Base-by-base conservation (phyloP, 2,797 vertebrate genomes). In the Choloepus didactylus region DNA sequence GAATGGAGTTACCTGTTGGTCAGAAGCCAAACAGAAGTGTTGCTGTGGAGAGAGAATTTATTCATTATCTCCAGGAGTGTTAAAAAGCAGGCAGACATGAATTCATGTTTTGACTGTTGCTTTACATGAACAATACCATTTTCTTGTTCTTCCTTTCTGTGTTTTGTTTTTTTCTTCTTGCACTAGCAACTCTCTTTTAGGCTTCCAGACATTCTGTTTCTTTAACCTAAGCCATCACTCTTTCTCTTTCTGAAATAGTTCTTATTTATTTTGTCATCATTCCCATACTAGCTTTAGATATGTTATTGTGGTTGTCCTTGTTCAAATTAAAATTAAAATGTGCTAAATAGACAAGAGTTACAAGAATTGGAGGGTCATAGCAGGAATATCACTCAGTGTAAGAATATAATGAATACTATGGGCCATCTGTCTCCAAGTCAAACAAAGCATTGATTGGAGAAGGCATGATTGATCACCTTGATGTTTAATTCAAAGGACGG, bases 1-100 rank as follows among this genome's bases (percentile, higher is more conserved):
- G 41, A 95, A 88, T 27, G 29, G 73, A 83, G n/a, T 94, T 91
- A 86, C 35, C 67, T 85, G 4, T 80, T 95, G 62, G 56, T 94
- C n/a, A 75, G 59, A 38, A 38, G 27, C 64, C 87, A 95, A 64
- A 60, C 15, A 79, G 35, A 95, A 81, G 5, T 62, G 16, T 46
- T 84, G 72, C 49, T 89, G 10, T 84, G 31, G 16, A 96, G 6
- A 72, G 41, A 81, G 60, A 69, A 93, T 79, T 90, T 89, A 21
- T 81, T 79, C 69, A 79, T 88, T 82, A 82, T 89, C 44, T 91
- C 54, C 44, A 86, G 19, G 51, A 72, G 85, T 91, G 9, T 46
- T 81, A 76, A 91, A 93, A 59, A 66, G 21, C 31, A 81, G 15
- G 25, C 56, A 79, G 62, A 88, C 46, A 70, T 21, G 19, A 76